A percentile compares a stretch with the other conserved stretches of the same genome.
Evolutionary conservation across 2,797 vertebrate species (phyloP).

Genomic region (Hippoglossus hippoglossus): DNA sequence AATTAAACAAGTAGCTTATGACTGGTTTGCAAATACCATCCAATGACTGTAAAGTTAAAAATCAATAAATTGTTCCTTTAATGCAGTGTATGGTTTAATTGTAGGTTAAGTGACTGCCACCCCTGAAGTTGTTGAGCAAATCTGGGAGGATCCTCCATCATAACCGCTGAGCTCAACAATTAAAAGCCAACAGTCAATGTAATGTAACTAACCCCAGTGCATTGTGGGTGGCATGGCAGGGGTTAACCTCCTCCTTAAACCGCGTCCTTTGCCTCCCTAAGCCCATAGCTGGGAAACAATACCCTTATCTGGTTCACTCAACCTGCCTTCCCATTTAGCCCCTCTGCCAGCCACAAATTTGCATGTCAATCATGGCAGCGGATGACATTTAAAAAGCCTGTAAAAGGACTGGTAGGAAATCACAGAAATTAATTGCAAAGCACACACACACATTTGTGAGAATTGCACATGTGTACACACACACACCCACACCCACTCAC

Average conservation of each 20-base stretch:
- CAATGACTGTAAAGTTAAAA: background rate
- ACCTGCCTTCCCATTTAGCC: constrained; percentile 75
- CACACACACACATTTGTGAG: constrained; percentile 21
- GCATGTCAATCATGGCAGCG: constrained; percentile 82
- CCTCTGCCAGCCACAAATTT: constrained; percentile 76
- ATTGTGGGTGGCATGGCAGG: constrained; percentile 42
- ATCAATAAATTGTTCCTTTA: background rate
- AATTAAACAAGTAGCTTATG: background rate
- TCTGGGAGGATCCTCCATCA: background rate
- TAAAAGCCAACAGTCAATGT: constrained; percentile 13
- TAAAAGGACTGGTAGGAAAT: constrained; percentile 78
- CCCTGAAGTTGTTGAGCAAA: constrained; percentile 11
- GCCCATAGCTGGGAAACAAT: constrained; percentile 79
- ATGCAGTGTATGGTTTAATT: background rate
- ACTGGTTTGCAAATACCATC: background rate
- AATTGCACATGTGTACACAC: constrained; percentile 28
- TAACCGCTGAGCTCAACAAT: background rate
- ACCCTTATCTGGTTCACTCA: constrained; percentile 80
- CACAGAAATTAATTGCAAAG: constrained; percentile 78
- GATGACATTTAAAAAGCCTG: constrained; percentile 84
- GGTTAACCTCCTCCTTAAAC: constrained; percentile 73
- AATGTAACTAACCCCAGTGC: constrained; percentile 3
- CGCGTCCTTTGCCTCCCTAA: constrained; percentile 58
- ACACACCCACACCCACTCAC: no score
- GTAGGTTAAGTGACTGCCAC: constrained; percentile 10